Evolutionary conservation across 53 echinoderm and acorn worm species (phyloP), one percentile per base, ranked within the genome.

Genomic region (Crossaster papposus): DNA sequence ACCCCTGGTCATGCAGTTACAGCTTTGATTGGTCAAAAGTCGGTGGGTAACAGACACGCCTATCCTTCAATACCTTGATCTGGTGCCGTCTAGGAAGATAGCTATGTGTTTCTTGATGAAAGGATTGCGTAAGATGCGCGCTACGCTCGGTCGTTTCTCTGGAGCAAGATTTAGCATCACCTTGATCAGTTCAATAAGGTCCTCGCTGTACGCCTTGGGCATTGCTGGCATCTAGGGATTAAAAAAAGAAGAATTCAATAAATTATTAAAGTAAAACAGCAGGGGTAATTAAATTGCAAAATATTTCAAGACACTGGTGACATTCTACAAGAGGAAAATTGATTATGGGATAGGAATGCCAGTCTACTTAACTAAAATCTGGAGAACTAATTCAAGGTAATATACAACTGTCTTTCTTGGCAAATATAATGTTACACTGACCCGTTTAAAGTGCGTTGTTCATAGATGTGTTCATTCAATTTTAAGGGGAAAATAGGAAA

Each of bases 31-130:
- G n/a, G n/a, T n/a, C n/a, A n/a, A n/a, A n/a, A n/a, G n/a, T n/a
- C n/a, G n/a, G 44, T 5, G 44, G 44, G 0, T 44, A 44, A 44
- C 9, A 2, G 58, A 58, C 0, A 14, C 7, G 0, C 17, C 15
- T 20, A 58, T 58, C 24, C 22, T 6, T 1, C n/a, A 85, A 64
- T 89, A 98, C 98, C 96, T 92, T 83, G 91, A 88, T 76, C 94
- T 90, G 50, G 98, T 98, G 15, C 98, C 96, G 62, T 98, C 98
- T 33, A 98, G 90, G 82, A 98, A 98, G 81, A 98, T 93, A 4
- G 96, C 98, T 51, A 98, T 98, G 89, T 98, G 98, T 79, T 93
- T 94, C 82, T 98, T 98, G 93, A 98, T 98, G 93, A 93, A 98
- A 5, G 94, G 93, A 89, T 94, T 98, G 54, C 98, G 93, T 10